Percentiles rank a stretch among this genome's conserved stretches.
phyloP scores from a whole-genome alignment of 2,113 vertebrate species.

The Chaetops frenatus region DNA sequence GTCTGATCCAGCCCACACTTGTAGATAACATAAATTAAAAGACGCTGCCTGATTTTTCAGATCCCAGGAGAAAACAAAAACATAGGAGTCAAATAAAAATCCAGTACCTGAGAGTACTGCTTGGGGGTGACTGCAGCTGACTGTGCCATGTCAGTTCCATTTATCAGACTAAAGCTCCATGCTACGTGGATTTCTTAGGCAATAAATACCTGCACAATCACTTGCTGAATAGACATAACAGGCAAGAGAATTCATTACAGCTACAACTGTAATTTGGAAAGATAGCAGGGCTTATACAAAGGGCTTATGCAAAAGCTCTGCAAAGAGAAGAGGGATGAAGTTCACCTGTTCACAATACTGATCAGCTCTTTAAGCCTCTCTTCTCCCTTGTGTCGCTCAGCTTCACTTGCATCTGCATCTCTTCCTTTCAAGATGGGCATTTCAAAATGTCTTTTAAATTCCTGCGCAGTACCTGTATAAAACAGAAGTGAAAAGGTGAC shows the following conservation, averaged over 20 bases:
- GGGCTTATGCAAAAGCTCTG: background rate
- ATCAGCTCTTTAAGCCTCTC: conserved; percentile 91
- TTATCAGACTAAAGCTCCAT: background rate
- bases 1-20: background rate
- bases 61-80: background rate
- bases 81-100: background rate
- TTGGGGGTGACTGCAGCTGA: background rate
- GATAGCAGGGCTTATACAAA: background rate
- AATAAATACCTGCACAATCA: background rate
- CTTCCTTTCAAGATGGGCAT: conserved; percentile 91
- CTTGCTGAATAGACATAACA: background rate
- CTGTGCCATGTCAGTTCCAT: background rate
- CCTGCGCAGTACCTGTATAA: conserved; percentile 86
- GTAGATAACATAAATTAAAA: background rate
- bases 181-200: background rate
- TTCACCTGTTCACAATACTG: conserved; percentile 88
- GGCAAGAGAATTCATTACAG: background rate
- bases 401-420: conserved; percentile 87
- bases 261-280: background rate
- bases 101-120: background rate
- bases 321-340: background rate
- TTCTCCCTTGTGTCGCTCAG: conserved; percentile 82
- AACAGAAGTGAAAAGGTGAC: background rate
- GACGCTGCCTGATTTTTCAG: background rate
- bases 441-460: conserved; percentile 96